phyloP scores from a whole-genome alignment of 2,113 vertebrate species.

The Clarias magur region DNA sequence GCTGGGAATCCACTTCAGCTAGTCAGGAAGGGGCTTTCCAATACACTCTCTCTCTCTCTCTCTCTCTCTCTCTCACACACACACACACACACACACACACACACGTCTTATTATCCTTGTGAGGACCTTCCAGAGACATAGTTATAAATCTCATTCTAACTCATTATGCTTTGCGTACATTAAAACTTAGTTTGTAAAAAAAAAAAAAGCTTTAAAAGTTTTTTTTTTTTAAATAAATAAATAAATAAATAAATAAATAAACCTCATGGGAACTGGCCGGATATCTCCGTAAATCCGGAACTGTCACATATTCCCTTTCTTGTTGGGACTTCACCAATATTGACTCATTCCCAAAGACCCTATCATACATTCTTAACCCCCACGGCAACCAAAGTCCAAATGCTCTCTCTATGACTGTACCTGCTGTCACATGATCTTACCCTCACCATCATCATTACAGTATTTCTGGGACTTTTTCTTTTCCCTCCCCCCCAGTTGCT shows the following conservation, averaged over 20 bases:
- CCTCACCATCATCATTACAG: neutral
- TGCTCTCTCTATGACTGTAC: conserved; percentile 54
- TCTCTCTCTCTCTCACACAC: conserved; percentile 57
- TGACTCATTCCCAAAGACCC: conserved; percentile 12
- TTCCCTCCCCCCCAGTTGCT: neutral
- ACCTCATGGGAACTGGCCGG: neutral
- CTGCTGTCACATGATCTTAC: conserved; percentile 30
- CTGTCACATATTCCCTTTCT: too few relatives aligned
- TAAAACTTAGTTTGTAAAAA: neutral
- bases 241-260: too few relatives aligned
- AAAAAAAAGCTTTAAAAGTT: neutral
- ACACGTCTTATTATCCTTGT: neutral
- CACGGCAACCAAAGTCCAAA: conserved; percentile 54
- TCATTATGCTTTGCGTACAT: too few relatives aligned
- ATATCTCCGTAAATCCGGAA: neutral
- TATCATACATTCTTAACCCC: conserved; percentile 31
- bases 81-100: conserved; percentile 16
- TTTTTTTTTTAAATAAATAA: neutral
- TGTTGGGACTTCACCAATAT: neutral
- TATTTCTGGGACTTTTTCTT: conserved; percentile 36
- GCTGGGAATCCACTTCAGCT: conserved; percentile 69
- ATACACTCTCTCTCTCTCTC: neutral
- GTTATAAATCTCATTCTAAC: neutral
- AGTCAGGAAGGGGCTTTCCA: conserved; percentile 72
- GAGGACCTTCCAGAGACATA: neutral